Base-by-base conservation (phyloP, 2,888 invertebrate genomes). In the Junonia oenone region DNA sequence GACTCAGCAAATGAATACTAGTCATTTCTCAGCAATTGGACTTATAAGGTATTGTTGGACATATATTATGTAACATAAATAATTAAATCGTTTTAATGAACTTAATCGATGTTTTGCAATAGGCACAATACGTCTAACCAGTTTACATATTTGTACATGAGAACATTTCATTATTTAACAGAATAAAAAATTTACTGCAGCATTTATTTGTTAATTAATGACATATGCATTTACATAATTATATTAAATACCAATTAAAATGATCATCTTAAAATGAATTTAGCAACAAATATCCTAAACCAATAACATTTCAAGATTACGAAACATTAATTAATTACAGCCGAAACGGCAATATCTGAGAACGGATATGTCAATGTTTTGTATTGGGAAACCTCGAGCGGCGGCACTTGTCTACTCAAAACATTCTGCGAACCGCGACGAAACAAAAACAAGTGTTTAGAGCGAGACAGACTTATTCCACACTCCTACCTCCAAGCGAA, bases 361-460 rank as follows among this genome's bases (percentile, higher is more conserved):
- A 58, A 53, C 56, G 56, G 54, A 64, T 69, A 69, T 68, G 65
- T 64, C 65, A 72, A 63, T 59, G 67, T 71, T 71, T 74, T 67
- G 74, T 72, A 72, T 74, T 75, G 74, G 68, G 73, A 66, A 72
- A 75, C 55, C 60, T 57, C 58, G 60, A 76, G n/a, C 69, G 67
- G 68, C 72, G 69, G 69, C 79, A 78, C 78, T 81, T 77, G 81
- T 78, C 76, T 76, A 43, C 76, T 69, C 73, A 68, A 73, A 74
- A 74, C 76, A 78, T 81, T 80, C 72, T 75, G 74, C 69, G 74
- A 72, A 71, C 63, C 72, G 71, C 65, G 62, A 62, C 68, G 76
- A 81, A 84, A 87, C 78, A 87, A 87, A 89, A 88, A 84, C 86
- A 85, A 85, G 75, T 81, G 81, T 80, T 75, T 69, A 75, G 81